These are phyloP conservation scores for Choloepus didactylus DNA, from an alignment of 2,797 vertebrate genomes.

Conservation along the genomic window DNA sequence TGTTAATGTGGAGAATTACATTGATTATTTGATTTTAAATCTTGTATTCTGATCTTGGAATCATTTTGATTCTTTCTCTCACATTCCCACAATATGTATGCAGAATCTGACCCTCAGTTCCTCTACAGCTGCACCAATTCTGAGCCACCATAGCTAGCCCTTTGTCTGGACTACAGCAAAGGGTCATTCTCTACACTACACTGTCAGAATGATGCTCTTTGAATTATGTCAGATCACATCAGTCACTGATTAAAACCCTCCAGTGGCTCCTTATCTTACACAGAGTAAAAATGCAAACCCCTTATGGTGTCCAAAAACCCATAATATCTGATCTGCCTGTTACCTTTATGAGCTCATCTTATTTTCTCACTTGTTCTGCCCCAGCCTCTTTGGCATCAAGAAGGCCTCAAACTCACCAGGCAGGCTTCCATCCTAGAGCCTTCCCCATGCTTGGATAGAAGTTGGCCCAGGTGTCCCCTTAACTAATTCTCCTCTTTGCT, in stretches of 20 bases:
- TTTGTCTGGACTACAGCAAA: background rate
- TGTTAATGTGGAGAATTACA: no score
- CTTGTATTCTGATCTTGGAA: background rate
- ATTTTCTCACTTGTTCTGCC: background rate
- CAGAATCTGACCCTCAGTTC: background rate
- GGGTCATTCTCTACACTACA: rapidly evolving
- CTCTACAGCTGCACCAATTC: background rate
- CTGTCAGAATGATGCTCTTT: background rate
- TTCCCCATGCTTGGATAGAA: no score
- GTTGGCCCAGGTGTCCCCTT: background rate
- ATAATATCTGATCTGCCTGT: background rate
- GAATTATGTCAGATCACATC: background rate
- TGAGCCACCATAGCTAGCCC: background rate
- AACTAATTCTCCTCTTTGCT: background rate
- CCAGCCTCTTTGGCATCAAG: background rate
- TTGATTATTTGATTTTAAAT: no score
- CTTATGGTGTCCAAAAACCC: background rate
- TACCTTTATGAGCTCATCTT: background rate
- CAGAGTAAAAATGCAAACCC: background rate
- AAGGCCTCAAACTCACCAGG: background rate
- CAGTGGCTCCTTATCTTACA: background rate
- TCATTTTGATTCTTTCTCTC: background rate
- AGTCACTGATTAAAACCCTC: background rate
- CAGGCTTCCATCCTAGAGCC: background rate
- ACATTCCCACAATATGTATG: background rate